Evolutionary conservation across 2,888 invertebrate genomes (phyloP), one percentile per base, ranked within the genome.

Genomic region (Nematopogon swammerdamellus): DNA sequence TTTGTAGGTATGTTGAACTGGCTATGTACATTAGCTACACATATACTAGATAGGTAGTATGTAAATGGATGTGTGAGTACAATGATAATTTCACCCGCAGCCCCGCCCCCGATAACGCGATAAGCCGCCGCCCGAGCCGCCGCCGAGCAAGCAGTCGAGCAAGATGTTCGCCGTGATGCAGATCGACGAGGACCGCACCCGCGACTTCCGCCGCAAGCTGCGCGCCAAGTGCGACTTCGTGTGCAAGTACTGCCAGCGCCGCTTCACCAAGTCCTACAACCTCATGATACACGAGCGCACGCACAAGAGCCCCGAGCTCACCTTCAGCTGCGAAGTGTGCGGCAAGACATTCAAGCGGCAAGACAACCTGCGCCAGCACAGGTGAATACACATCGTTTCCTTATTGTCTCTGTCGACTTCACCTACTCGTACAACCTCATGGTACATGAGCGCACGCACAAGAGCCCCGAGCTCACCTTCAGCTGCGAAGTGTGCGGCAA

Each of bases 201-300:
- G 89, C 79, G 89, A 90, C 84, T 90, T 90, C 82, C 85, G 90
- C 80, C 87, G 90, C 80, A 90, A 90, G 82, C 89, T 91, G 88
- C 85, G 92, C 70, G 87, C 91, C 66, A 95, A 96, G 84, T 96
- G 96, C 83, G 96, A 97, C 82, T 97, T 95, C 80, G 94, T 97
- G 71, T 98, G 97, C 87, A 94, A 94, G 79, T 97, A 92, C 82
- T 98, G 97, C 83, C 92, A 92, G 75, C 87, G 97, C 67, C 88
- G 96, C 73, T 98, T 98, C 84, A 97, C 95, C 68, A 98, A 98
- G 82, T 92, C 94, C 59, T 98, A 98, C 84, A 98, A 98, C 81
- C 85, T 98, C 71, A 89, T 97, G 86, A 97, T 98, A 65, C 97
- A 98, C 84, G 97, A 97, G 76, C 86, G 97, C 73, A 97, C 96